Conservation (phyloP, 2,113 vertebrate species). For the Callaeas wilsoni region DNA sequence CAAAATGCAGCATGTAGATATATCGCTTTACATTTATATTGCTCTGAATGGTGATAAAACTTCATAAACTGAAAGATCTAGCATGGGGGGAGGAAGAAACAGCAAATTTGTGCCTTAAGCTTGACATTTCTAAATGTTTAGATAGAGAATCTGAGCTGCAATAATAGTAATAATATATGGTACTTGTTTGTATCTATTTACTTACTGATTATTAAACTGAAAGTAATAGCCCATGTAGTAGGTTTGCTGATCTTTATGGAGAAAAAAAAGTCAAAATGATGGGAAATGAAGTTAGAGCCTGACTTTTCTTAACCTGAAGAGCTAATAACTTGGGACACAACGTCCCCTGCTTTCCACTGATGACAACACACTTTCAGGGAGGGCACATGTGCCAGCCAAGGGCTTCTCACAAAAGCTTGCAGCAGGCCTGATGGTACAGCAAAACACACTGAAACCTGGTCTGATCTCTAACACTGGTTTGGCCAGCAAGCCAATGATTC, state of each 20-base stretch:
- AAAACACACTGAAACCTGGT: neutral
- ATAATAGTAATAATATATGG: neutral
- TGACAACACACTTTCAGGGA: neutral
- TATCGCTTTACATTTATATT: neutral
- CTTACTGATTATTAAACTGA: neutral
- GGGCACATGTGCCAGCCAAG: neutral
- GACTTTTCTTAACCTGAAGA: neutral
- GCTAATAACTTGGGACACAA: neutral
- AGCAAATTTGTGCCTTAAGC: neutral
- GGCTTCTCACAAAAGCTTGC: neutral
- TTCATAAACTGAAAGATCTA: neutral
- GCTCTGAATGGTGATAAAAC: neutral
- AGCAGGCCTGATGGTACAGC: neutral
- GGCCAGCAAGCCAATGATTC: neutral
- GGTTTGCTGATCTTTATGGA: neutral
- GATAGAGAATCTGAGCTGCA: neutral
- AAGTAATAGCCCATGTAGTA: neutral
- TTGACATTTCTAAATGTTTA: neutral
- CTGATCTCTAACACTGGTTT: neutral
- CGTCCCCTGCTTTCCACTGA: rapidly evolving
- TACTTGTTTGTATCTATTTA: neutral
- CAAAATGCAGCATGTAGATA: neutral
- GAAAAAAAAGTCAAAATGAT: neutral
- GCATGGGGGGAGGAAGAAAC: rapidly evolving
- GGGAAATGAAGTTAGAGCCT: neutral